Percentiles rank a stretch among this genome's conserved stretches.
These are phyloP conservation scores for Rhabdomys dilectus DNA, from an alignment of 2,113 vertebrate species.

Conservation along the genomic window DNA sequence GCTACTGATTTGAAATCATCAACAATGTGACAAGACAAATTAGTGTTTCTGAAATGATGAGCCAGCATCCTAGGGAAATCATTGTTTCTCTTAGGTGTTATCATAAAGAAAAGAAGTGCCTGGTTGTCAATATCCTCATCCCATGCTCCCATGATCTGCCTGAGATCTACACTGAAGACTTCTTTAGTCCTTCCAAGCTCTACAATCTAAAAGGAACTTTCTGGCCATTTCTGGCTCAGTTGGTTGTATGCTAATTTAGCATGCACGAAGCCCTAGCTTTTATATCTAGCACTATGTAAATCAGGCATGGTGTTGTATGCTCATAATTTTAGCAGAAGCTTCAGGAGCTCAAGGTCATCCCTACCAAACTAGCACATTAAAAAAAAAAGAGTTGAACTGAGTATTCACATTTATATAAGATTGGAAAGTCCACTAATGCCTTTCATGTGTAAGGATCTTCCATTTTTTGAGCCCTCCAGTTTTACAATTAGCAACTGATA, in stretches of 20 bases:
- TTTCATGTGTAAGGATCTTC: neutral
- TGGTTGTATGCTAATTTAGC: no score
- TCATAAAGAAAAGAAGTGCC: neutral
- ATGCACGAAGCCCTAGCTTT: neutral
- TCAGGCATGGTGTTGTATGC: neutral
- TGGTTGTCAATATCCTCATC: neutral
- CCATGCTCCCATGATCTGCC: neutral
- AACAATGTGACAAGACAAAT: neutral
- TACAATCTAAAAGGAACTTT: neutral
- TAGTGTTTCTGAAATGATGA: neutral
- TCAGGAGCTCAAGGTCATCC: neutral
- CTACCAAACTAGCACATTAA: neutral
- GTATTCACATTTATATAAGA: neutral
- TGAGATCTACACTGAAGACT: neutral
- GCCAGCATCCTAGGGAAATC: neutral
- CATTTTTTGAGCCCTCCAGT: neutral
- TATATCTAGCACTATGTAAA: neutral
- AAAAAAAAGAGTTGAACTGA: neutral
- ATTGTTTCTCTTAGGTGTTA: neutral
- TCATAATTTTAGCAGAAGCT: neutral
- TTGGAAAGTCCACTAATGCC: neutral
- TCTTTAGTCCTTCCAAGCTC: neutral
- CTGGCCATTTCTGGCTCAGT: neutral
- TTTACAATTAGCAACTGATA: neutral
- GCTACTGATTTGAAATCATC: neutral